Percentiles rank a stretch among this genome's conserved stretches.
phyloP scores from a whole-genome alignment of 2,888 invertebrate species.

The Sarcophaga caerulescens region DNA sequence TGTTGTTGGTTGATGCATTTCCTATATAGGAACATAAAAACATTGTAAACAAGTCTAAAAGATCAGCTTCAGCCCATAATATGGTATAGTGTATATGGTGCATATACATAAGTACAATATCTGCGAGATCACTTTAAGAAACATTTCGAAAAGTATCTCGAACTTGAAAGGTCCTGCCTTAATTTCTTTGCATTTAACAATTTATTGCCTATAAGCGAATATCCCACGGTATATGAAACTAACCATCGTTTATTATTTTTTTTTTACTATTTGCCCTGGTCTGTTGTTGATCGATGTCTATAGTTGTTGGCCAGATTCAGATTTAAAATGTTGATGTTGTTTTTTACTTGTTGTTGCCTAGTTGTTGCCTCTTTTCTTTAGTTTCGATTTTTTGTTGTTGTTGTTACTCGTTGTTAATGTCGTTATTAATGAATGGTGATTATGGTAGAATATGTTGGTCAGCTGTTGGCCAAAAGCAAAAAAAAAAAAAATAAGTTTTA shows the following conservation, averaged over 20 bases:
- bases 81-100: too few relatives aligned
- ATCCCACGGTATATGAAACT: slow-evolving; percentile 8
- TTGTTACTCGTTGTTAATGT: not conserved
- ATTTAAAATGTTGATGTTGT: slow-evolving; percentile 6
- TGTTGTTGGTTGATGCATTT: too few relatives aligned
- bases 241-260: slow-evolving; percentile 23
- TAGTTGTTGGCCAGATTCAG: slow-evolving; percentile 6
- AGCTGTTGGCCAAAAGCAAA: slow-evolving; percentile 53
- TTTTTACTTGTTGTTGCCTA: slow-evolving; percentile 31
- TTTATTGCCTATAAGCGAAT: not conserved
- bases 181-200: too few relatives aligned
- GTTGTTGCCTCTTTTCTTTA: slow-evolving; percentile 16
- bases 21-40: too few relatives aligned
- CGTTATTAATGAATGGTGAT: slow-evolving; percentile 21
- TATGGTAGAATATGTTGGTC: slow-evolving; percentile 53
- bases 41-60: too few relatives aligned
- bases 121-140: too few relatives aligned
- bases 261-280: slow-evolving; percentile 48
- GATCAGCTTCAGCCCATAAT: too few relatives aligned
- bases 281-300: slow-evolving; percentile 52
- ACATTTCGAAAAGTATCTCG: too few relatives aligned
- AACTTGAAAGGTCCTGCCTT: too few relatives aligned
- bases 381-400: not conserved
- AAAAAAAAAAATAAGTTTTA: too few relatives aligned
- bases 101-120: too few relatives aligned